Percentiles rank a stretch among this genome's conserved stretches.
Evolutionary conservation across 2,113 vertebrate genomes (phyloP).

Genomic region (Coptodon rendalli): DNA sequence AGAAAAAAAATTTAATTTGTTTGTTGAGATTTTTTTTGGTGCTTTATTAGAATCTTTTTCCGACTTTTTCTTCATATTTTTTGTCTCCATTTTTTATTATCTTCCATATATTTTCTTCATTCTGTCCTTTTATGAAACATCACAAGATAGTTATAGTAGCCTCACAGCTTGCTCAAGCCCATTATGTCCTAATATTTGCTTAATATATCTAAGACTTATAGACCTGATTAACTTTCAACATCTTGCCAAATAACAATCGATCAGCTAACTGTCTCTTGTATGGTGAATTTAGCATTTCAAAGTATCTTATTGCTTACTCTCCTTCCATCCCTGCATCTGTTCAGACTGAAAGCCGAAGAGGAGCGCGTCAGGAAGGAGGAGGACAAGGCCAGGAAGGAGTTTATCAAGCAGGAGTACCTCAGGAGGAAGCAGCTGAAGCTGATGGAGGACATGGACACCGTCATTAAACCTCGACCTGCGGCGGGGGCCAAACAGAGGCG

Average conservation of each 20-base stretch:
- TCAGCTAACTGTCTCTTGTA: background rate
- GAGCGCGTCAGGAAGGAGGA: slow-evolving; percentile 94
- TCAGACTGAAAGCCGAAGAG: slow-evolving; percentile 91
- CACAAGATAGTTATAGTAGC: background rate
- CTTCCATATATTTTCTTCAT: background rate
- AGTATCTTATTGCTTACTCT: background rate
- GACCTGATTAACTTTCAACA: background rate
- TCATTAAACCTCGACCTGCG: slow-evolving; percentile 83
- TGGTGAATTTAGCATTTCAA: background rate
- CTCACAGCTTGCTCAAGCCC: background rate
- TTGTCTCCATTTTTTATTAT: background rate
- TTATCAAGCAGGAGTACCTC: slow-evolving; percentile 96
- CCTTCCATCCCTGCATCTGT: background rate
- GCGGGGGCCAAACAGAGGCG: slow-evolving; percentile 78
- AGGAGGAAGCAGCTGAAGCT: slow-evolving; percentile 94
- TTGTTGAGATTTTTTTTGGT: background rate
- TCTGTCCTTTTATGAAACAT: background rate
- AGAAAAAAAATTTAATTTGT: background rate
- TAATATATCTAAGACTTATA: background rate
- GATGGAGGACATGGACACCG: slow-evolving; percentile 93
- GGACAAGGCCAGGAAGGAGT: slow-evolving; percentile 86
- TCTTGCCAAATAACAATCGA: background rate
- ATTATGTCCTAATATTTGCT: background rate
- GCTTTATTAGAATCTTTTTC: background rate
- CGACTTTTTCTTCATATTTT: background rate